Conservation (phyloP, 2,797 vertebrate genomes). For the Scyliorhinus canicula region DNA sequence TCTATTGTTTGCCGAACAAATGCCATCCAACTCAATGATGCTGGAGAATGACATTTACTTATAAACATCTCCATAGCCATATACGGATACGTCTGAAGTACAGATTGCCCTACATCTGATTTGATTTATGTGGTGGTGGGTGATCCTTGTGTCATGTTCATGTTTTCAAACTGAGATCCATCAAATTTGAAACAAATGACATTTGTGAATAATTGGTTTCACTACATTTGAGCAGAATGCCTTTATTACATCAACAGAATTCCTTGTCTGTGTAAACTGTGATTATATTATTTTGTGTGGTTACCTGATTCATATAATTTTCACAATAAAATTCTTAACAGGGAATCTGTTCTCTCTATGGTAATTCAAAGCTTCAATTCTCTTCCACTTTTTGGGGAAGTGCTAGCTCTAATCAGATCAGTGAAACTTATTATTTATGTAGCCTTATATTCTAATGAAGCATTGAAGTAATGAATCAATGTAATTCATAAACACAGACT, state of each 20-base stretch:
- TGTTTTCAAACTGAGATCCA: constrained; percentile 2
- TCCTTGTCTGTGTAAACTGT: neutral
- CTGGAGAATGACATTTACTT: neutral
- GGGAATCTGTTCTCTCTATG: neutral
- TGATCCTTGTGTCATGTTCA: neutral
- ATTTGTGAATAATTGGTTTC: neutral
- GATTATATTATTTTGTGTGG: neutral
- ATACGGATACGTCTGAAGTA: neutral
- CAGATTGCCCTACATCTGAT: neutral
- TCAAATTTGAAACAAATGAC: neutral
- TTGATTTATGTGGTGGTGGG: neutral
- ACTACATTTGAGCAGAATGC: neutral
- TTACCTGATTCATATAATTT: neutral
- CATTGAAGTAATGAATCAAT: neutral
- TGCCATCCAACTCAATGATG: neutral
- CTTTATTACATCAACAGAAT: neutral
- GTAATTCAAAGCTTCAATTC: neutral
- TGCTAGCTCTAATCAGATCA: neutral
- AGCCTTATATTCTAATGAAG: neutral
- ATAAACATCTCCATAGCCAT: constrained; percentile 3
- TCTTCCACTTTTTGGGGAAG: neutral
- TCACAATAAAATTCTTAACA: neutral
- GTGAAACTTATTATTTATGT: neutral
- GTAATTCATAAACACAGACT: neutral
- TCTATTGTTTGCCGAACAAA: constrained; percentile 16